Percentiles rank a stretch among this genome's conserved stretches.
Evolutionary conservation across 2,113 vertebrate species (phyloP).

Genomic region (Eudorcas thomsonii): DNA sequence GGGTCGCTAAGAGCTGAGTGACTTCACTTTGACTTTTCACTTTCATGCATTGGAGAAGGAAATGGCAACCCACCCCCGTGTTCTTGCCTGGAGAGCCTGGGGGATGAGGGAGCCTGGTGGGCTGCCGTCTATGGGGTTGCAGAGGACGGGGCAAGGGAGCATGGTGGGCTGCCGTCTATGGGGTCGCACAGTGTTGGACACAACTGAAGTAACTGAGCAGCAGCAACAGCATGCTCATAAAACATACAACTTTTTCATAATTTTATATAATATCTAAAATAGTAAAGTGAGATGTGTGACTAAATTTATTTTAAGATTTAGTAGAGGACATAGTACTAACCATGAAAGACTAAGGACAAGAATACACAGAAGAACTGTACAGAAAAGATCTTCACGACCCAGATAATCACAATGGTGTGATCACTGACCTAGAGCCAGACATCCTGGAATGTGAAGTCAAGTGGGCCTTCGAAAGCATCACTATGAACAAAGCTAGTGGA

Average conservation of each 20-base stretch:
- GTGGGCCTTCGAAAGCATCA: too few species aligned
- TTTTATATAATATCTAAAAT: not conserved
- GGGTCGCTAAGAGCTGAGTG: not conserved
- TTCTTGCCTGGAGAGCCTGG: not conserved
- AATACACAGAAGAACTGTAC: too few species aligned
- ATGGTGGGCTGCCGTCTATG: not conserved
- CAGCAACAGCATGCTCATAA: not conserved
- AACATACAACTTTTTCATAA: not conserved
- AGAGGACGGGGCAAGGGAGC: not conserved
- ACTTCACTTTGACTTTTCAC: not conserved
- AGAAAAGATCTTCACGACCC: too few species aligned
- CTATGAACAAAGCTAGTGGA: too few species aligned
- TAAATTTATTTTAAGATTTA: constrained; percentile 17
- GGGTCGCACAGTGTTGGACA: fast-evolving
- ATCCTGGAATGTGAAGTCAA: too few species aligned
- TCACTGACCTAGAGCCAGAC: too few species aligned
- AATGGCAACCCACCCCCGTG: not conserved
- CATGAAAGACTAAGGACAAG: too few species aligned
- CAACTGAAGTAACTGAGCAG: not conserved
- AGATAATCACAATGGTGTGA: too few species aligned
- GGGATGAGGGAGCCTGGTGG: not conserved
- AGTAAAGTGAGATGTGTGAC: not conserved
- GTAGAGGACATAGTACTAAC: not conserved
- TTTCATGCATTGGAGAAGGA: not conserved
- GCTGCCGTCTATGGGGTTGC: not conserved